Base-by-base conservation (phyloP, 2,797 vertebrate species). In the Tamandua tetradactyla region DNA sequence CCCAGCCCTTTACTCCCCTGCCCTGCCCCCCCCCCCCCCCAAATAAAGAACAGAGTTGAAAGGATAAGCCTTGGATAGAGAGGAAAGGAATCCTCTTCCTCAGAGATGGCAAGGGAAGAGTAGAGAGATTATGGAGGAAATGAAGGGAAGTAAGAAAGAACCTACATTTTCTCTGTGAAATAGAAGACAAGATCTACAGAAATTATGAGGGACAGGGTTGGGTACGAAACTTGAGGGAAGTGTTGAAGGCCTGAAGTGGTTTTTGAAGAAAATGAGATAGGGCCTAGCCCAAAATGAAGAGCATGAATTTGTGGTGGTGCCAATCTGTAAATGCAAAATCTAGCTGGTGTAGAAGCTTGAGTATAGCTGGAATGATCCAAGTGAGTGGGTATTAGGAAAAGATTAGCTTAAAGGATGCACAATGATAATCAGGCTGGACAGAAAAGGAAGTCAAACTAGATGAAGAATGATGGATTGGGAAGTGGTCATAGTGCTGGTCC, bases 221-320 rank as follows among this genome's bases (percentile, higher is more conserved):
- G 27, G 37, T 40, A 92, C 49, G 32, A 87, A 81, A 85, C 72
- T 71, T 72, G 23, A 93, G 40, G 35, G 37, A 84, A 93, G 11
- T 72, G 25, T 61, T 92, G 22, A 93, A 93, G 37, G 23, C 47
- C 22, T 93, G 20, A 82, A 95, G 62, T 82, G 44, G 44, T 42
- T 81, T 20, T 44, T 94, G n/a, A 94, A 87, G 44, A 52, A 95
- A 83, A 91, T 32, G 37, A 95, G 49, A 79, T 55, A 93, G 0
- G 12, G 14, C 22, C 52, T n/a, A 75, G 20, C 11, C 37, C 76
- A 79, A 69, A 94, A 84, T 52, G 61, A 32, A 72, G 37, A 82
- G 61, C 20, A 35, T 78, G n/a, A 91, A 75, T 83, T 66, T 80
- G 25, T 75, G 44, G 27, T 82, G 72, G 37, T 74, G 22, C 22